These are phyloP conservation scores for Pelagia noctiluca DNA, from an alignment of 30 jellyfish, hydroid and myxozoan species.

Conservation along the genomic window DNA sequence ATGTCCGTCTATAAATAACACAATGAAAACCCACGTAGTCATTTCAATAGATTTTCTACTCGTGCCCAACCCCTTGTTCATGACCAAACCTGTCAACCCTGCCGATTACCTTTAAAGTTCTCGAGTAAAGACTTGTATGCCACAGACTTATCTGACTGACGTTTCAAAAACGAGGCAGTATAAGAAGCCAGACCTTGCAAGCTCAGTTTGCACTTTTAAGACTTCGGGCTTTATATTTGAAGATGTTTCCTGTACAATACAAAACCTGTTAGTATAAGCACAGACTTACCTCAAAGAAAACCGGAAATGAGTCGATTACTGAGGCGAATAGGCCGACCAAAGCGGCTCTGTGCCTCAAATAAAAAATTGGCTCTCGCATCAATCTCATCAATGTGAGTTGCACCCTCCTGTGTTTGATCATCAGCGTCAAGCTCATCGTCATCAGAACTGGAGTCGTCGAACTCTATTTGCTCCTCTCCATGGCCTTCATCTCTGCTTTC, in stretches of 20 bases:
- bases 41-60: no score
- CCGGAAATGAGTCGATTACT: slow-evolving; percentile 37
- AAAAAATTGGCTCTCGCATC: slow-evolving; percentile 21
- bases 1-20: no score
- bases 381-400: slow-evolving; percentile 22
- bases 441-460: slow-evolving; percentile 35
- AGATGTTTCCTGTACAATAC: neutral
- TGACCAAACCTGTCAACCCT: no score
- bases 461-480: slow-evolving; percentile 17
- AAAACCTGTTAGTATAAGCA: neutral
- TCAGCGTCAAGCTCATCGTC: slow-evolving; percentile 24
- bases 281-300: slow-evolving; percentile 36
- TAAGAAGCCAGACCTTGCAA: no score
- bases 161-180: no score
- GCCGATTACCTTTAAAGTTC: neutral
- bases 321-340: slow-evolving; percentile 53
- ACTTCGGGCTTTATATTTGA: no score
- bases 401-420: slow-evolving; percentile 28
- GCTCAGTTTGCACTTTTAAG: no score
- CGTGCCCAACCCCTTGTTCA: no score
- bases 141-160: no score
- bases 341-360: slow-evolving; percentile 37
- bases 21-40: no score
- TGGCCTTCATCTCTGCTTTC: slow-evolving; percentile 48
- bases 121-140: neutral